Evolutionary conservation across 2,888 invertebrate genomes (phyloP).

Genomic region (Phorcus lineatus): DNA sequence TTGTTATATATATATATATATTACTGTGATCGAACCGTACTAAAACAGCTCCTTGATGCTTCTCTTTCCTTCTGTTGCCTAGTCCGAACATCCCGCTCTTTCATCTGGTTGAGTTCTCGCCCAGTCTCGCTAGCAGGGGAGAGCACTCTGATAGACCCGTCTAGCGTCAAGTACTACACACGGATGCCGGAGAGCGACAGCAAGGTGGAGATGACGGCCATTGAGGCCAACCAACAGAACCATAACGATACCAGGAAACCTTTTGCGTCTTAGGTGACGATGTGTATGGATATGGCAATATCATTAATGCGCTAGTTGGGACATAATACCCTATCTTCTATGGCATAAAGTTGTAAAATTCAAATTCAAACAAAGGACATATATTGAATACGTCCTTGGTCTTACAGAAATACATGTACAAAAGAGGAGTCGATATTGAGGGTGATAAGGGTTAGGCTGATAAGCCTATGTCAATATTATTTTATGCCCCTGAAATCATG

Average conservation of each 20-base stretch:
- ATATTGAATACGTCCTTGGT: too few relatives aligned
- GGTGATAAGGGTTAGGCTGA: too few relatives aligned
- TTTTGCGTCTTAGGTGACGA: background rate
- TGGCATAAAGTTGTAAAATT: background rate
- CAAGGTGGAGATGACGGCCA: constrained; percentile 37
- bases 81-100: constrained; percentile 58
- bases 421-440: too few relatives aligned
- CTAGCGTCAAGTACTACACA: constrained; percentile 73
- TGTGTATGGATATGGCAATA: background rate
- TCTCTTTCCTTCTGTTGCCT: constrained; percentile 18
- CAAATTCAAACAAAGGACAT: too few relatives aligned
- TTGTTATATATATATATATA: too few relatives aligned
- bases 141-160: constrained; percentile 61
- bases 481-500: too few relatives aligned
- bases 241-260: background rate
- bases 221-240: constrained; percentile 15
- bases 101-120: constrained; percentile 55
- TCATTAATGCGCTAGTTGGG: background rate
- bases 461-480: too few relatives aligned
- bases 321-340: background rate
- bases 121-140: constrained; percentile 49
- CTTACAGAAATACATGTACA: too few relatives aligned
- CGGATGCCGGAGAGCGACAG: constrained; percentile 61
- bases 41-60: too few relatives aligned
- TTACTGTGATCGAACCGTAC: too few relatives aligned